These are phyloP conservation scores for Eucidaris tribuloides DNA, from an alignment of 35 echinoderm and acorn worm genomes.

Conservation along the genomic window DNA sequence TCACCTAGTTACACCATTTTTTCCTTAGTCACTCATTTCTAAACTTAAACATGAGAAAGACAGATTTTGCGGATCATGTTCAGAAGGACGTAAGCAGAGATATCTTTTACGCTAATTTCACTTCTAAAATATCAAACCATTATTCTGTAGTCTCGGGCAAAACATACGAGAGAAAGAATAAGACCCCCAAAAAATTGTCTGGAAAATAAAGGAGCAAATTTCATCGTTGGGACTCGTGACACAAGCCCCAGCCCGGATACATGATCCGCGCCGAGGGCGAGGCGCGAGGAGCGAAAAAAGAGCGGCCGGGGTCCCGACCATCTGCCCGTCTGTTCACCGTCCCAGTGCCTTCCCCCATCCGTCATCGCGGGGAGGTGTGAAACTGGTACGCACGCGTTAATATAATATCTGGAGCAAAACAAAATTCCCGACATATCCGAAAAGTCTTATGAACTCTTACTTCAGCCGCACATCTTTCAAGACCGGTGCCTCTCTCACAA, in stretches of 20 bases:
- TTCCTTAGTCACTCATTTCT: not conserved
- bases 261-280: conserved; percentile 18
- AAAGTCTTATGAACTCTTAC: conserved; percentile 17
- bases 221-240: not conserved
- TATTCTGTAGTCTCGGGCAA: not conserved
- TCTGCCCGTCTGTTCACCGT: not conserved
- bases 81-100: not conserved
- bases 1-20: not conserved
- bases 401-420: conserved; percentile 36
- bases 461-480: not conserved
- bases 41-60: not conserved
- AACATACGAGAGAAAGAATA: not conserved
- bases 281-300: not conserved
- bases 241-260: not conserved
- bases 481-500: not conserved
- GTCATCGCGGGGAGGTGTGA: conserved; percentile 7
- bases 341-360: not conserved
- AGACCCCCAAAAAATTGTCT: not conserved
- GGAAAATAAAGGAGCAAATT: not conserved
- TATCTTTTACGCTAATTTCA: too few relatives aligned
- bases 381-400: conserved; percentile 14
- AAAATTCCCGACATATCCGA: conserved; percentile 33
- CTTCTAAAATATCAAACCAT: not conserved
- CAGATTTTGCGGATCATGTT: not conserved
- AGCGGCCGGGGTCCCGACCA: not conserved